Conservation (phyloP, 2,113 vertebrate species). For the Felis chaus region DNA sequence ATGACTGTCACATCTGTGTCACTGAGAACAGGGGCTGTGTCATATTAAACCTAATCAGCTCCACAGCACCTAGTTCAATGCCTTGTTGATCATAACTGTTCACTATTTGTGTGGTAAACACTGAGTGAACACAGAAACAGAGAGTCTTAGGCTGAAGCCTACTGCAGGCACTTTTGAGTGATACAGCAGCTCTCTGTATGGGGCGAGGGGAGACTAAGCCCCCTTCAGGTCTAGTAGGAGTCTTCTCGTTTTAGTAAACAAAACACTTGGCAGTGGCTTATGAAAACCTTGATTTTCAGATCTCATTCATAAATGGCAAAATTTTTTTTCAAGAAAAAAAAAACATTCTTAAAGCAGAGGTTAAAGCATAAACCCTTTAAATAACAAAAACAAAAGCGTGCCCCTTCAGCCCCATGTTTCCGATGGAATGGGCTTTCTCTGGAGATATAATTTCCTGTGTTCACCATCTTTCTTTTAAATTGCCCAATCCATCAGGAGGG, state of each 20-base stretch:
- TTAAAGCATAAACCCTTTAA: slow-evolving; percentile 44
- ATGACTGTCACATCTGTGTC: neutral
- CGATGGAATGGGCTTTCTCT: slow-evolving; percentile 49
- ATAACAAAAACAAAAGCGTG: slow-evolving; percentile 46
- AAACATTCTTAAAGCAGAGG: neutral
- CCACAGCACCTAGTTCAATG: neutral
- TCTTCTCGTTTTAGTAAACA: slow-evolving; percentile 16
- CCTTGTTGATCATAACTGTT: neutral
- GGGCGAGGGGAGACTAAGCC: neutral
- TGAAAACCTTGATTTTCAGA: neutral
- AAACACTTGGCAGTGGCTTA: neutral
- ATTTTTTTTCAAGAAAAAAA: slow-evolving; percentile 21
- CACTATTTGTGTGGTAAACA: neutral
- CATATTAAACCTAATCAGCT: neutral
- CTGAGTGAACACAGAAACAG: neutral
- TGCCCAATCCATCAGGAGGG: slow-evolving; percentile 71
- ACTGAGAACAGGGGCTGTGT: neutral
- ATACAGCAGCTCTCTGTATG: neutral
- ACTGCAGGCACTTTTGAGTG: neutral
- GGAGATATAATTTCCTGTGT: slow-evolving; percentile 67
- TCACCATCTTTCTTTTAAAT: slow-evolving; percentile 77
- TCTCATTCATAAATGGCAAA: slow-evolving; percentile 34
- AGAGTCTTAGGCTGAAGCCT: neutral
- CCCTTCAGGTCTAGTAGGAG: neutral
- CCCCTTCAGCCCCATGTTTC: neutral